Percentiles rank a stretch among this genome's conserved stretches.
These are phyloP conservation scores for Cynopterus brachyotis DNA, from an alignment of 2,113 vertebrate genomes.

Conservation along the genomic window DNA sequence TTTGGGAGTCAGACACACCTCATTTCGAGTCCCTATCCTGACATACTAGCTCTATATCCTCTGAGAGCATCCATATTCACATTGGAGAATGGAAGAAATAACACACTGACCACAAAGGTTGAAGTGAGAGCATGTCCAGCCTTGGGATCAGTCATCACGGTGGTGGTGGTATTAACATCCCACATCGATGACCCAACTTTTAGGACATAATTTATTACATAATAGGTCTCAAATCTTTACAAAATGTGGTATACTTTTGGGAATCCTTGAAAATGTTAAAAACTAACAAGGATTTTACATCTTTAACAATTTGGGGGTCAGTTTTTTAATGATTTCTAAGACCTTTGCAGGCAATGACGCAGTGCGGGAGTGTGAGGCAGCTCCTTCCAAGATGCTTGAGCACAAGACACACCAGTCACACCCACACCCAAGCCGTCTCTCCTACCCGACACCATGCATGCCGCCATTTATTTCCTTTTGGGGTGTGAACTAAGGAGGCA, in stretches of 20 bases:
- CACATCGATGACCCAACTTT: background rate
- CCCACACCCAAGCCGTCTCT: background rate
- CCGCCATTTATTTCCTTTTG: background rate
- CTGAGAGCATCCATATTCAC: background rate
- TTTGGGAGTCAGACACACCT: background rate
- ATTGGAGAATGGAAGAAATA: background rate
- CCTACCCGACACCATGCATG: fast-evolving
- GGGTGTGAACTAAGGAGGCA: background rate
- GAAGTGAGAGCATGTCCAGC: background rate
- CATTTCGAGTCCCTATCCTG: background rate
- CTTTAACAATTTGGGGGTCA: background rate
- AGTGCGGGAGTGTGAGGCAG: too few relatives aligned
- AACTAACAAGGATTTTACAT: background rate
- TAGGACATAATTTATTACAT: background rate
- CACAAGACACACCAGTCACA: too few relatives aligned
- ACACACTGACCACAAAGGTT: background rate
- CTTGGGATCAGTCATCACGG: too few relatives aligned
- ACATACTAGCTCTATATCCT: background rate
- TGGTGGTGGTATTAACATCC: background rate
- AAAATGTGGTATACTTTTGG: background rate
- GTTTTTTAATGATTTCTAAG: background rate
- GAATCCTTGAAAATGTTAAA: background rate
- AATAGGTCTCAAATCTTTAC: background rate
- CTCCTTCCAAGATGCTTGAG: background rate
- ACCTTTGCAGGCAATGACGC: background rate